These are phyloP conservation scores for Parthenolecanium corni DNA, from an alignment of 2,888 invertebrate genomes.

Conservation along the genomic window DNA sequence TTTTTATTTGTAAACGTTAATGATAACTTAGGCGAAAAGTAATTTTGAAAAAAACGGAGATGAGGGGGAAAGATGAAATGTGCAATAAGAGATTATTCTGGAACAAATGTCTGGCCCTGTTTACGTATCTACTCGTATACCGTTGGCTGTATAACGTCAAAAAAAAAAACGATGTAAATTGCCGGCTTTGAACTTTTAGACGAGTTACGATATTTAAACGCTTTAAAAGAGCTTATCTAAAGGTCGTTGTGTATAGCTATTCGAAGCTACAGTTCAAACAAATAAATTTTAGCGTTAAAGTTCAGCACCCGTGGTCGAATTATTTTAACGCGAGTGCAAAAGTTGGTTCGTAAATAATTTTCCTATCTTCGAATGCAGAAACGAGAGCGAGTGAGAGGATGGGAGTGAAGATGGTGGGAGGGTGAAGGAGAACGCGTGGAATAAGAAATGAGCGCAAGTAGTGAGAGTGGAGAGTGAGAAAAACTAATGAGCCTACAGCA, in stretches of 20 bases:
- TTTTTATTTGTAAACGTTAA: constrained; percentile 9
- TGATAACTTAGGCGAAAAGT: constrained; percentile 21
- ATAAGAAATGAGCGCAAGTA: too few relatives aligned
- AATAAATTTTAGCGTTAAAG: constrained; percentile 25
- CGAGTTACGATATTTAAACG: constrained; percentile 26
- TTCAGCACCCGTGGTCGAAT: constrained; percentile 22
- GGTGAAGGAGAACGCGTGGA: too few relatives aligned
- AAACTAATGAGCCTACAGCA: too few relatives aligned
- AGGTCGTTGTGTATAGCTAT: constrained; percentile 22
- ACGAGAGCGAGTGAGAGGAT: background rate
- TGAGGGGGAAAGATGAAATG: constrained; percentile 9
- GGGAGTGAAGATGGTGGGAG: background rate
- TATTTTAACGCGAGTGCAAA: constrained; percentile 21
- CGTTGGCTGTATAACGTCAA: constrained; percentile 22
- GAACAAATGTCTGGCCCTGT: constrained; percentile 6
- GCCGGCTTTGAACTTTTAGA: constrained; percentile 27
- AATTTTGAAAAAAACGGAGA: constrained; percentile 13
- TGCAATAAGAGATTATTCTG: constrained; percentile 24
- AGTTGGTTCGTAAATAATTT: constrained; percentile 27
- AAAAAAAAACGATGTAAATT: constrained; percentile 27
- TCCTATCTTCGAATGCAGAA: constrained; percentile 15
- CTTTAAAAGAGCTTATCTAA: constrained; percentile 27
- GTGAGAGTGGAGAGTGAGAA: too few relatives aligned
- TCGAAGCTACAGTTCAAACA: constrained; percentile 24
- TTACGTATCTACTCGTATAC: constrained; percentile 21